phyloP scores from a whole-genome alignment of 2,888 invertebrate species.

The Mechanitis mazaeus region DNA sequence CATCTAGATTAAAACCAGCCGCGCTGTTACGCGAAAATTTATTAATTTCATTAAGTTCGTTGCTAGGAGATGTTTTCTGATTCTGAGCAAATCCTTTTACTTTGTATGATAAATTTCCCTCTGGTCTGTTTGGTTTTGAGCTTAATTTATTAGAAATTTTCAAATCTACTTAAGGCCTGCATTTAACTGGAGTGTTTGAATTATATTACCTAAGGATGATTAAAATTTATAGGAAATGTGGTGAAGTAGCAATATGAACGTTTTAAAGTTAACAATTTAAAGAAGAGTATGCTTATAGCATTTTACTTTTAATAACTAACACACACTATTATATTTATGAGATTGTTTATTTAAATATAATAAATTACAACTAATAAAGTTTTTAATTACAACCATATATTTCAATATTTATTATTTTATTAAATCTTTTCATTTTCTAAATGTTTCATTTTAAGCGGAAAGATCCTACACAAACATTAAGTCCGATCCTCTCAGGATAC shows the following conservation, averaged over 20 bases:
- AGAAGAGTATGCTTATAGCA: too few relatives aligned
- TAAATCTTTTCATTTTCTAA: slow-evolving; percentile 1
- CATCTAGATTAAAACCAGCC: slow-evolving; percentile 31
- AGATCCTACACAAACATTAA: slow-evolving; percentile 12
- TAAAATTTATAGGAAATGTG: background rate
- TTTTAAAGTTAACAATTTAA: background rate
- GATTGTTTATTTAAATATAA: too few relatives aligned
- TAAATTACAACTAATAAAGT: too few relatives aligned
- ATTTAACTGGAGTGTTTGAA: background rate
- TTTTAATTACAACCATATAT: too few relatives aligned
- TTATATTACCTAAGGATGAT: background rate
- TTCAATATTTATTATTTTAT: background rate
- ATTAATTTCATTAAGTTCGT: slow-evolving; percentile 33
- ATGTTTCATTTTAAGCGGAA: slow-evolving; percentile 4
- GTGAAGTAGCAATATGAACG: background rate
- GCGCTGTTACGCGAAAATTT: slow-evolving; percentile 27
- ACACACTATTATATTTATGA: too few relatives aligned
- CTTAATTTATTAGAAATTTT: slow-evolving; percentile 18
- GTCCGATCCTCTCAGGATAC: slow-evolving; percentile 7
- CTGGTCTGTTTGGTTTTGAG: slow-evolving; percentile 17
- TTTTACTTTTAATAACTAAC: too few relatives aligned
- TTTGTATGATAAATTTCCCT: slow-evolving; percentile 31
- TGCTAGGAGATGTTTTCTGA: slow-evolving; percentile 27
- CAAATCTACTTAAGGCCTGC: slow-evolving; percentile 3
- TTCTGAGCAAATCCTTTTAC: slow-evolving; percentile 30